Conservation (phyloP, 2,113 vertebrate species). For the Periophthalmodon schlosseri region DNA sequence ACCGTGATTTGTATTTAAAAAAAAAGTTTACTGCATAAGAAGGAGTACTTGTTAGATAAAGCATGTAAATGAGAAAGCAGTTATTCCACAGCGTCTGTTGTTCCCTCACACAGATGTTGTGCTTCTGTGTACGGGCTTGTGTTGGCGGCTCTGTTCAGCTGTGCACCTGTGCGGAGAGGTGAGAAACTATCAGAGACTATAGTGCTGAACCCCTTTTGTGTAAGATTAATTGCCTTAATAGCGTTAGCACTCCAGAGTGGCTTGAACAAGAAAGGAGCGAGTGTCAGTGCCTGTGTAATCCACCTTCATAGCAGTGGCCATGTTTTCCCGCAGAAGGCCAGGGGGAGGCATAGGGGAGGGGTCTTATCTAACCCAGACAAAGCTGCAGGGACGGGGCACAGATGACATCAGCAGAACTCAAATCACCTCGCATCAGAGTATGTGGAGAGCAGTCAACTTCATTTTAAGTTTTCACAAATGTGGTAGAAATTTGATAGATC, state of each 20-base stretch:
- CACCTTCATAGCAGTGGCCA: conserved; percentile 76
- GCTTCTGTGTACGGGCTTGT: neutral
- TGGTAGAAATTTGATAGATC: neutral
- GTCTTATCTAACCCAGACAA: conserved; percentile 77
- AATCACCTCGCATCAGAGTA: conserved; percentile 70
- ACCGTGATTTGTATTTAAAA: too few relatives aligned
- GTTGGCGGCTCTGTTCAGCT: conserved; percentile 23
- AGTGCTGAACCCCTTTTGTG: conserved; percentile 64
- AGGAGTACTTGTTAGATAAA: neutral
- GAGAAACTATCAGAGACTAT: conserved; percentile 48
- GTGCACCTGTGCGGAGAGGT: conserved; percentile 54
- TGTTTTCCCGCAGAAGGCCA: conserved; percentile 63
- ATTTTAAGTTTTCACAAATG: neutral
- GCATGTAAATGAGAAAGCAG: neutral
- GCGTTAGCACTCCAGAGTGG: conserved; percentile 69
- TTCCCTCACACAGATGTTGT: neutral
- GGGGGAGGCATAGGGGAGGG: conserved; percentile 30
- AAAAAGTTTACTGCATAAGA: too few relatives aligned
- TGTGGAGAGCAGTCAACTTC: conserved; percentile 60
- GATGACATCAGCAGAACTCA: conserved; percentile 86
- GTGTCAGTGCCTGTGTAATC: conserved; percentile 76
- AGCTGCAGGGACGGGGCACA: conserved; percentile 79
- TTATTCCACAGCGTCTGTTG: neutral
- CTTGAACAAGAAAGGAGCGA: conserved; percentile 56
- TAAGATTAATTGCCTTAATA: conserved; percentile 82